Percentiles rank a stretch among this genome's conserved stretches.
These are phyloP conservation scores for Drosophila greeni DNA, from an alignment of 2,888 invertebrate genomes.

Conservation along the genomic window DNA sequence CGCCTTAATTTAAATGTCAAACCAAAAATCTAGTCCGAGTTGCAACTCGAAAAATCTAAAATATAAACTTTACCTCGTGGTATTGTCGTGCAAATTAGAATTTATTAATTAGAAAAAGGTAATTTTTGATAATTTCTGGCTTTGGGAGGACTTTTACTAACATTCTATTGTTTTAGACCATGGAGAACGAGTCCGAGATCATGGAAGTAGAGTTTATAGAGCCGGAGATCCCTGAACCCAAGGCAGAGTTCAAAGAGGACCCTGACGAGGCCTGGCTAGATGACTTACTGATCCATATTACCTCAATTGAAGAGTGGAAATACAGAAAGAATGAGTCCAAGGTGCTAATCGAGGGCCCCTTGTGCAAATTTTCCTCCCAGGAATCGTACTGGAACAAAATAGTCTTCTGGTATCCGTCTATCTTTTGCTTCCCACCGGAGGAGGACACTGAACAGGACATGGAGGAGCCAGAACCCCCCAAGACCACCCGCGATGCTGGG, in stretches of 20 bases:
- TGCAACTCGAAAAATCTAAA: neutral
- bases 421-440: neutral
- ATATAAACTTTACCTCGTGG: neutral
- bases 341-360: neutral
- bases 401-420: neutral
- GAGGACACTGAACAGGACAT: neutral
- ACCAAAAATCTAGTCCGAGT: neutral
- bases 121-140: no score
- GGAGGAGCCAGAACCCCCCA: neutral
- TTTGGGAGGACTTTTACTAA: neutral
- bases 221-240: neutral
- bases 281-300: neutral
- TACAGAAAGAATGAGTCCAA: neutral
- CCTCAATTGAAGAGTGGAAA: neutral
- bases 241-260: neutral
- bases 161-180: neutral
- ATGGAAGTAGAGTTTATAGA: neutral
- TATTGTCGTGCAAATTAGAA: no score
- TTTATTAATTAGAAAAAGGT: no score
- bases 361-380: neutral
- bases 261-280: neutral
- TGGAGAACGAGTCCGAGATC: neutral
- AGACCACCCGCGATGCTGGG: neutral
- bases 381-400: neutral
- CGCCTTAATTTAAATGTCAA: constrained; percentile 1